These are phyloP conservation scores for Rhyacophila brunnea DNA, from an alignment of 1,140 invertebrate genomes.

Conservation along the genomic window DNA sequence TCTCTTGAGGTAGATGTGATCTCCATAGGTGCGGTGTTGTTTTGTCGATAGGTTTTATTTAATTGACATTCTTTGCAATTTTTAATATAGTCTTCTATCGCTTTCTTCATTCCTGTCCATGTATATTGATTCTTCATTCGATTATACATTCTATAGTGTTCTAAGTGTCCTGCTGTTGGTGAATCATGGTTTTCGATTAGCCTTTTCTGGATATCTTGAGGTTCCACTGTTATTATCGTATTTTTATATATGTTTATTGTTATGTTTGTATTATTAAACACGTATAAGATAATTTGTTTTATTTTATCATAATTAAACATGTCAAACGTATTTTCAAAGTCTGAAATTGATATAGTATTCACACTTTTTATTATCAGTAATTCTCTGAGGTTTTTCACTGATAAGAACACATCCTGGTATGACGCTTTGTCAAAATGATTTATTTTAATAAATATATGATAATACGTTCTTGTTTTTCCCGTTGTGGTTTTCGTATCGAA, in stretches of 20 bases:
- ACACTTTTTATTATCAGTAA: slow-evolving; percentile 17
- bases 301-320: slow-evolving; percentile 28
- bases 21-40: too few relatives aligned
- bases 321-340: slow-evolving; percentile 11
- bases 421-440: slow-evolving; percentile 29
- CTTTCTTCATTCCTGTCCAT: slow-evolving; percentile 38
- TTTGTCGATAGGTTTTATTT: slow-evolving; percentile 37
- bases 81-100: slow-evolving; percentile 39
- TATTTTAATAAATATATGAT: slow-evolving; percentile 26
- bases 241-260: too few relatives aligned
- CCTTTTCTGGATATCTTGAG: slow-evolving; percentile 30
- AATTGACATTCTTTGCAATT: slow-evolving; percentile 40
- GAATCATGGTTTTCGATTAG: slow-evolving; percentile 36
- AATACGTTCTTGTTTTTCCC: not conserved
- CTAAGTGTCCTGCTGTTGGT: slow-evolving; percentile 38
- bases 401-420: slow-evolving; percentile 26
- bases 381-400: slow-evolving; percentile 19
- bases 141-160: slow-evolving; percentile 37
- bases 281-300: slow-evolving; percentile 24
- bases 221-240: slow-evolving; percentile 13
- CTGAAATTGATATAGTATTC: slow-evolving; percentile 15
- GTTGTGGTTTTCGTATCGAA: not conserved
- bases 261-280: slow-evolving; percentile 27
- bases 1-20: slow-evolving; percentile 36
- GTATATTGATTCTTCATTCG: slow-evolving; percentile 37